phyloP scores from a whole-genome alignment of 2,888 invertebrate genomes.

The Mimumesa dahlbomi region DNA sequence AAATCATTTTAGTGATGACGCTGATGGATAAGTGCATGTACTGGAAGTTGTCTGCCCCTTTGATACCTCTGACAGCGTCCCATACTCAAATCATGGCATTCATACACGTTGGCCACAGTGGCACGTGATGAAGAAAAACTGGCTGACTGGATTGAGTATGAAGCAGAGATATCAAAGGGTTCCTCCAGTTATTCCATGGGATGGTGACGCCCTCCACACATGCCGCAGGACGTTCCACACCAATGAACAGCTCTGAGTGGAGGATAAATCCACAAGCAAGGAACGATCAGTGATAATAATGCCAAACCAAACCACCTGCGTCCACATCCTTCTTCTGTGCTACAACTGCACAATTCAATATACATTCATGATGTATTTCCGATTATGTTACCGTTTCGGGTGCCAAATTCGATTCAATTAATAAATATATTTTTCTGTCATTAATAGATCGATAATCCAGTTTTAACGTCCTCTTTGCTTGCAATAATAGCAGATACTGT shows the following conservation, averaged over 20 bases:
- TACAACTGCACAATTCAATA: conserved; percentile 69
- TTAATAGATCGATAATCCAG: too few species aligned
- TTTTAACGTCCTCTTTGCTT: too few species aligned
- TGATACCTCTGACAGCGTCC: conserved; percentile 79
- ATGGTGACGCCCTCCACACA: conserved; percentile 91
- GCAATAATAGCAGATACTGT: too few species aligned
- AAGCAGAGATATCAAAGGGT: conserved; percentile 79
- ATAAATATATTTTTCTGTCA: too few species aligned
- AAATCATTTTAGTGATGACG: conserved; percentile 71
- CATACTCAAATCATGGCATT: conserved; percentile 76
- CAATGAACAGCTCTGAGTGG: conserved; percentile 92
- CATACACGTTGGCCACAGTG: conserved; percentile 76
- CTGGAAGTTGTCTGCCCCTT: conserved; percentile 79
- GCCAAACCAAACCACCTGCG: conserved; percentile 93
- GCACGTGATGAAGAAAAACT: conserved; percentile 53
- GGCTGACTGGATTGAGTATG: conserved; percentile 69
- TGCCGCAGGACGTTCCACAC: conserved; percentile 89
- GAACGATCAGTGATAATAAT: conserved; percentile 92
- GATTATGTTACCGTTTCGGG: too few species aligned
- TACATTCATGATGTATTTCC: conserved; percentile 37
- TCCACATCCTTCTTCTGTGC: conserved; percentile 86
- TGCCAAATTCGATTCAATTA: too few species aligned
- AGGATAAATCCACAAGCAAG: conserved; percentile 96
- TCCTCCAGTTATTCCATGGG: conserved; percentile 79
- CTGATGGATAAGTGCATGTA: conserved; percentile 78